These are phyloP conservation scores for Patella vulgata DNA, from an alignment of 1,140 invertebrate species.

Conservation along the genomic window DNA sequence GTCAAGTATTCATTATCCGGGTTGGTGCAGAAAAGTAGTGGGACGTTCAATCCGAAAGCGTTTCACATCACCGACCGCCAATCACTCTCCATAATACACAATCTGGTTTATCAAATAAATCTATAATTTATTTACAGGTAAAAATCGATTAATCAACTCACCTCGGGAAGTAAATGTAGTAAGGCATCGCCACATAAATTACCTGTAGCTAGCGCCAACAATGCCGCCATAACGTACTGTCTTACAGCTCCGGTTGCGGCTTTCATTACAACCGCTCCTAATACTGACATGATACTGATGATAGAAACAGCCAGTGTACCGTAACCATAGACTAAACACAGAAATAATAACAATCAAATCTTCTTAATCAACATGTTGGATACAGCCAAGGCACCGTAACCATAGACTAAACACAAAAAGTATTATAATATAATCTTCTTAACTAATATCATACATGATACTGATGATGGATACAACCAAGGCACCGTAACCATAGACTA, in stretches of 20 bases:
- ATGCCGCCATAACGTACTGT: slow-evolving; percentile 52
- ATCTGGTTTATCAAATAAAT: not conserved
- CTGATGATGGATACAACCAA: slow-evolving; percentile 61
- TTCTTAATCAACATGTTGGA: too few species aligned
- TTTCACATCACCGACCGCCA: not conserved
- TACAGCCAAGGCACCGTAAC: slow-evolving; percentile 60
- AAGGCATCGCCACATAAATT: slow-evolving; percentile 64
- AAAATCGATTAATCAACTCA: slow-evolving; percentile 16
- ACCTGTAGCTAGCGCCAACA: slow-evolving; percentile 63
- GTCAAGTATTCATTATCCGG: too few species aligned
- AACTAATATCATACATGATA: too few species aligned
- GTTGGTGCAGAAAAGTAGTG: not conserved
- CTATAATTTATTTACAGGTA: not conserved
- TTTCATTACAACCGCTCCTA: slow-evolving; percentile 53
- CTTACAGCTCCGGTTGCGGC: slow-evolving; percentile 28
- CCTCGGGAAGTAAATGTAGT: slow-evolving; percentile 64
- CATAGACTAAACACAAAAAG: slow-evolving; percentile 56
- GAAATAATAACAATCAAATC: slow-evolving; percentile 4
- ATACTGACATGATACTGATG: slow-evolving; percentile 56
- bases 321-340: slow-evolving; percentile 60
- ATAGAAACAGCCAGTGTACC: slow-evolving; percentile 59
- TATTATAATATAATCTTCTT: slow-evolving; percentile 4
- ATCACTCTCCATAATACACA: not conserved
- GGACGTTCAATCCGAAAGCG: not conserved
- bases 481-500: slow-evolving; percentile 63